Percentiles rank a stretch among this genome's conserved stretches.
These are phyloP conservation scores for Clanis bilineata DNA, from an alignment of 2,888 invertebrate species.

Conservation along the genomic window DNA sequence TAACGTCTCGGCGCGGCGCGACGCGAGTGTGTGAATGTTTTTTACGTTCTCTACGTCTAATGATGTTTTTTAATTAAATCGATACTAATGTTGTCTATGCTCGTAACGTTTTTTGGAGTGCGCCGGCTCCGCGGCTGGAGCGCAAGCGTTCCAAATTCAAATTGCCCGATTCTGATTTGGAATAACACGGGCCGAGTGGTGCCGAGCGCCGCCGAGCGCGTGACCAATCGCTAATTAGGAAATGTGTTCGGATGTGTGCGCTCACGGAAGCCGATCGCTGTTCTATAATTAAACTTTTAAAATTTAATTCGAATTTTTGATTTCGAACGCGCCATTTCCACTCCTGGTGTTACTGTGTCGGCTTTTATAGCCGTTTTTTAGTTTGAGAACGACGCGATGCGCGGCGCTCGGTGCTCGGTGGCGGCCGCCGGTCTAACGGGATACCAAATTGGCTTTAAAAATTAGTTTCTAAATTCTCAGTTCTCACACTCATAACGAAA, in stretches of 20 bases:
- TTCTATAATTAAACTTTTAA: conserved; percentile 76
- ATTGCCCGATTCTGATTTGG: conserved; percentile 71
- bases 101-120: conserved; percentile 35
- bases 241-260: conserved; percentile 68
- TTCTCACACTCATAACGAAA: conserved; percentile 19
- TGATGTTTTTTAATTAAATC: conserved; percentile 38
- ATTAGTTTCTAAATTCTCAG: conserved; percentile 19
- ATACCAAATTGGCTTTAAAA: conserved; percentile 16
- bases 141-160: conserved; percentile 76
- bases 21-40: conserved; percentile 17
- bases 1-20: conserved; percentile 32
- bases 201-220: conserved; percentile 69
- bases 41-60: conserved; percentile 23
- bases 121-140: conserved; percentile 36
- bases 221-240: conserved; percentile 81
- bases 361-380: conserved; percentile 17
- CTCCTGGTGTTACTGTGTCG: conserved; percentile 66
- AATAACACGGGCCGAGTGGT: conserved; percentile 57
- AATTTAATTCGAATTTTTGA: conserved; percentile 71
- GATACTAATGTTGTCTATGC: conserved; percentile 49
- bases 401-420: background rate
- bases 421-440: conserved; percentile 11
- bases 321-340: conserved; percentile 68
- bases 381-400: background rate
- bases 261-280: conserved; percentile 76